Conservation (phyloP, 2,797 vertebrate genomes). For the Poeciliopsis infans region DNA sequence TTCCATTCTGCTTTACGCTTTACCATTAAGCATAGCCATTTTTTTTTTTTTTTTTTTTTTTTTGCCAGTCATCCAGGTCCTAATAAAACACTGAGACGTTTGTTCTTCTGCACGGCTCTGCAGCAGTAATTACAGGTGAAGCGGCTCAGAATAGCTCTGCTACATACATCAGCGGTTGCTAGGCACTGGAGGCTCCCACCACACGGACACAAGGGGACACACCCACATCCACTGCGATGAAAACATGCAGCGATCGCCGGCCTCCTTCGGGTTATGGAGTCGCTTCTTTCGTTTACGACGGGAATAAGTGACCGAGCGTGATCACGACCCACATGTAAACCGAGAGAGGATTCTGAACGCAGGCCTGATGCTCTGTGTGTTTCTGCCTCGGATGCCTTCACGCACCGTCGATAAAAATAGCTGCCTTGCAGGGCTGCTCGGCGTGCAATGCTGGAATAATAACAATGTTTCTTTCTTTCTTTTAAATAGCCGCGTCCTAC, state of each 20-base stretch:
- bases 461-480: not conserved
- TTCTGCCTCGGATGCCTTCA: constrained; percentile 21
- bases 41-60: too few species aligned
- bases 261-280: constrained; percentile 15
- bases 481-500: constrained; percentile 64
- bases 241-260: constrained; percentile 61
- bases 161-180: constrained; percentile 55
- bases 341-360: not conserved
- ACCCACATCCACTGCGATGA: constrained; percentile 67
- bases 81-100: not conserved
- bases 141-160: not conserved
- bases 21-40: not conserved
- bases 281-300: constrained; percentile 2
- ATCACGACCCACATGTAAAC: constrained; percentile 11
- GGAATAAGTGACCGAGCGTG: constrained; percentile 6
- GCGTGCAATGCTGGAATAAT: constrained; percentile 9
- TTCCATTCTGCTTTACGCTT: not conserved
- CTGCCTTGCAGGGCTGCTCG: constrained; percentile 8
- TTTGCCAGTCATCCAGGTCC: too few species aligned
- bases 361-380: constrained; percentile 15
- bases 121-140: not conserved
- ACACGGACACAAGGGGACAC: constrained; percentile 63
- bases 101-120: not conserved
- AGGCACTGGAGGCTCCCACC: constrained; percentile 67
- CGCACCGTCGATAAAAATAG: constrained; percentile 23